Evolutionary conservation across 2,113 vertebrate genomes (phyloP).

Genomic region (Grantiella picta): DNA sequence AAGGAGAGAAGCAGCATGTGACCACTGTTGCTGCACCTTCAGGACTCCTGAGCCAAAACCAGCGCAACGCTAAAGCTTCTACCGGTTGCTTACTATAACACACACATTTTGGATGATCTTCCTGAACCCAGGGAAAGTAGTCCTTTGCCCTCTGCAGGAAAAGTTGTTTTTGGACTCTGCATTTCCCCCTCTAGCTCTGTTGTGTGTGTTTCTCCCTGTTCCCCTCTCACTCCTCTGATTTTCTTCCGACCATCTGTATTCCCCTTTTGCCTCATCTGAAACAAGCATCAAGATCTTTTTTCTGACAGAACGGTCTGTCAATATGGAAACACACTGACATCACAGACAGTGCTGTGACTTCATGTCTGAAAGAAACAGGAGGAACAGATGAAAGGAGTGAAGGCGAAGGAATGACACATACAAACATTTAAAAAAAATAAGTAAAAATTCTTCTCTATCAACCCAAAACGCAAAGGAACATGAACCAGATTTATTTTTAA

Average conservation of each 20-base stretch:
- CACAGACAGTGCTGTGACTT: slow-evolving; percentile 62
- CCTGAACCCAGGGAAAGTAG: background rate
- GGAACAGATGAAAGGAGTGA: slow-evolving; percentile 57
- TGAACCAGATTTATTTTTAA: slow-evolving; percentile 17
- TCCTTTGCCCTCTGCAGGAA: background rate
- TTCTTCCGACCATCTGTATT: slow-evolving; percentile 50
- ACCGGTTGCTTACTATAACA: background rate
- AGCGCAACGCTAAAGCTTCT: background rate
- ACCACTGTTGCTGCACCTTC: slow-evolving; percentile 28
- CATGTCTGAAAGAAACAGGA: slow-evolving; percentile 56
- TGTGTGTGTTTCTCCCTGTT: background rate
- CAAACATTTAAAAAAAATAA: slow-evolving; percentile 24
- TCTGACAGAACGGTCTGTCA: slow-evolving; percentile 62
- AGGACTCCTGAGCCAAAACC: background rate
- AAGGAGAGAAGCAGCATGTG: slow-evolving; percentile 31
- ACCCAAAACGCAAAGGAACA: background rate
- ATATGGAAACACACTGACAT: slow-evolving; percentile 62
- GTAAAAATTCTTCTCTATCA: slow-evolving; percentile 5
- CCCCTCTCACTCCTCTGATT: slow-evolving; percentile 26
- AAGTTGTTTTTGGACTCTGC: background rate
- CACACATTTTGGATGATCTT: background rate
- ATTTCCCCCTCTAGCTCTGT: background rate
- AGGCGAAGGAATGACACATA: slow-evolving; percentile 17
- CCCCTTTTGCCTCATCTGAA: slow-evolving; percentile 60
- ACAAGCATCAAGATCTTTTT: slow-evolving; percentile 59